Base-by-base conservation (phyloP, 1,140 invertebrate genomes). In the Heliconius hermathena region DNA sequence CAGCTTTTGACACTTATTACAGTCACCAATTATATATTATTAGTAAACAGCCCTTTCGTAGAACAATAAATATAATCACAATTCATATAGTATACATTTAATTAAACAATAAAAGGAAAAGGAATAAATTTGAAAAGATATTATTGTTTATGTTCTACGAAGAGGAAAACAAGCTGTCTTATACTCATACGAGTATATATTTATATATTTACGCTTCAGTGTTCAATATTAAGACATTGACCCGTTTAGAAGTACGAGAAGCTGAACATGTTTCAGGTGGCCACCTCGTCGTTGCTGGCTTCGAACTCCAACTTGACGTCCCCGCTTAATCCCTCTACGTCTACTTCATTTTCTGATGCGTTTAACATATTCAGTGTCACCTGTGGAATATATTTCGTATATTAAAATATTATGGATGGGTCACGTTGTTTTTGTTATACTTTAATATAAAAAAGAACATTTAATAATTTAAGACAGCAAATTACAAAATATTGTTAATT, bases 321-420 rank as follows among this genome's bases (percentile, higher is more conserved):
- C 9, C 97, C 96, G 41, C 96, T 96, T 66, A 97, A 90, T 73
- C 97, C 97, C 92, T 98, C 98, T 8, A 98, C 97, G 89, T 98
- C 98, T 1, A 98, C 97, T 93, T 98, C 98, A n/a, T 97, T 97
- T 89, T 98, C 97, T 1, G 97, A 95, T 1, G 98, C 98, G 91
- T 98, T 99, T 60, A 99, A 93, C 96, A 98, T 98, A 87, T 98
- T 98, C 1, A 98, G 92, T 0, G 98, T 99, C 36, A 98, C 98
- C 93, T 98, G 93, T 3, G 36, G 78, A 71, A 74, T 9, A 57
- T 57, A 57, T n/a, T n/a, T 57, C 8, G 1, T 57, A 8, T 22
- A 57, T 20, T 57, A 20, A 57, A 20, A 57, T 57, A 11, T 8
- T 57, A 57, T 9, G 6, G 18, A 22, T 54, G 20, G 20, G 18